A percentile compares a stretch with the other conserved stretches of the same genome.
Conservation (phyloP, 1,140 invertebrate species). For the Phortica variegata region DNA sequence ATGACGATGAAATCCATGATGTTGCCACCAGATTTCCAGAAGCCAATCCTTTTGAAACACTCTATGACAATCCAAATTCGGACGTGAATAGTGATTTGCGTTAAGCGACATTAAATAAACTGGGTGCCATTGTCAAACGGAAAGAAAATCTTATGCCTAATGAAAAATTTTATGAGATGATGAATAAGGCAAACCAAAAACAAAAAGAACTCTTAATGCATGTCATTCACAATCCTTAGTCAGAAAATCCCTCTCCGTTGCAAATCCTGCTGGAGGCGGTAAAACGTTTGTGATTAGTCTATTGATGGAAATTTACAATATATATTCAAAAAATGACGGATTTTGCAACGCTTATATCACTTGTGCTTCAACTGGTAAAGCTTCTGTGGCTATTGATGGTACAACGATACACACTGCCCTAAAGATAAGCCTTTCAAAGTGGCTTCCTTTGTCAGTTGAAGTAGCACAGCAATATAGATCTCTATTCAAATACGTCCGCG, state of each 20-base stretch:
- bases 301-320: slow-evolving; percentile 29
- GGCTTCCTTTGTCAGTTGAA: slow-evolving; percentile 9
- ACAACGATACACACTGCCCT: slow-evolving; percentile 36
- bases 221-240: too few species aligned
- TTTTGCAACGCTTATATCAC: slow-evolving; percentile 27
- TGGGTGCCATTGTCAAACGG: too few species aligned
- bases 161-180: background rate
- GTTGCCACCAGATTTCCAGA: background rate
- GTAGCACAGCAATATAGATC: slow-evolving; percentile 11
- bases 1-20: background rate
- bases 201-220: background rate
- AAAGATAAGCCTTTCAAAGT: slow-evolving; percentile 11
- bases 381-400: slow-evolving; percentile 37
- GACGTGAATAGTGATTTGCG: slow-evolving; percentile 2
- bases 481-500: slow-evolving; percentile 21
- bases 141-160: too few species aligned
- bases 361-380: slow-evolving; percentile 44
- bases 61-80: slow-evolving; percentile 1
- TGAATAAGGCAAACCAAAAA: background rate
- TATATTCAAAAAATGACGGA: slow-evolving; percentile 3
- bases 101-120: too few species aligned
- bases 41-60: background rate
- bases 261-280: slow-evolving; percentile 20
- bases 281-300: slow-evolving; percentile 24
- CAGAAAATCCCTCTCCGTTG: too few species aligned